Conservation (phyloP, 2,888 invertebrate species). For the Halictus ligatus region DNA sequence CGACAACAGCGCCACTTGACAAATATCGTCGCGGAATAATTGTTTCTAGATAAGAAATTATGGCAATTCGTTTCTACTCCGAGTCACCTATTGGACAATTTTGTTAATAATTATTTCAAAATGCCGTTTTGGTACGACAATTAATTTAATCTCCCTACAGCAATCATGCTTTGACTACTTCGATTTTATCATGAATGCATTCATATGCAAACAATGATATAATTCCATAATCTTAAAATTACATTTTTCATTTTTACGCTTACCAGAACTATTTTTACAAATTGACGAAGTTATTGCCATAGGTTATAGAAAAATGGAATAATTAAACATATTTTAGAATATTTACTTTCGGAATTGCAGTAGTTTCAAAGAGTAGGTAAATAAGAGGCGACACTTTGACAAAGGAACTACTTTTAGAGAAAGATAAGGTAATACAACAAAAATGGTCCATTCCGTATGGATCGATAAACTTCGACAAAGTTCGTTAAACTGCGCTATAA, state of each 20-base stretch:
- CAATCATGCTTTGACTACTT: not conserved
- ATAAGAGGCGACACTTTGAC: too few relatives aligned
- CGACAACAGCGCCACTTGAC: slow-evolving; percentile 39
- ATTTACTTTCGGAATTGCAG: too few relatives aligned
- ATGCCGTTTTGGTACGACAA: not conserved
- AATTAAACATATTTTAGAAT: too few relatives aligned
- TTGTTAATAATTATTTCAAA: not conserved
- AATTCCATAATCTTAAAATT: not conserved
- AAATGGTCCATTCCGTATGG: too few relatives aligned
- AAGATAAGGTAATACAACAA: too few relatives aligned
- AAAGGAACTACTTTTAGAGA: too few relatives aligned
- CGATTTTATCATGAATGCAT: not conserved
- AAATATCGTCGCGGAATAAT: slow-evolving; percentile 9
- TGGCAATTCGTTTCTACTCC: not conserved
- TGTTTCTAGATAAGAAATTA: slow-evolving; percentile 12
- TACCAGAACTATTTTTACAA: too few relatives aligned
- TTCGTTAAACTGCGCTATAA: too few relatives aligned
- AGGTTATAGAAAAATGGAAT: too few relatives aligned
- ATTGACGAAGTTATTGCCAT: too few relatives aligned
- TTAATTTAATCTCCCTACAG: not conserved
- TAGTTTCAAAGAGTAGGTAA: too few relatives aligned
- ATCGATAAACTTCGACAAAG: too few relatives aligned
- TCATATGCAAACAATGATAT: not conserved
- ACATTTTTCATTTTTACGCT: not conserved
- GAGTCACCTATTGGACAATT: not conserved